Evolutionary conservation across 1,140 invertebrate species (phyloP), one percentile per base, ranked within the genome.

Genomic region (Pogonus chalceus): DNA sequence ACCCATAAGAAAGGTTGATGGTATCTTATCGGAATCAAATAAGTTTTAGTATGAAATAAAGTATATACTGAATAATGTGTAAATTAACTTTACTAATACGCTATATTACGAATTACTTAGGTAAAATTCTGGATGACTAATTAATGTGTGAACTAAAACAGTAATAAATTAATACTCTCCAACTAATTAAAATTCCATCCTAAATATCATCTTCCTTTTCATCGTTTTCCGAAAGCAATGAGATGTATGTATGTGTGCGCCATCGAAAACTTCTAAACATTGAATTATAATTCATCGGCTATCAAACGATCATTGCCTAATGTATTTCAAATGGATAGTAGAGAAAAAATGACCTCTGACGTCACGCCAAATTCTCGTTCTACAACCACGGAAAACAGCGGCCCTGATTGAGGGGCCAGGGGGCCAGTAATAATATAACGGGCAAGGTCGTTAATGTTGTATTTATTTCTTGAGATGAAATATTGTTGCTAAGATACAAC

Each of bases 391-490:
- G 26, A 31, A 31, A 31, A 31, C 26, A 31, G 4, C 14, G 26
- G 26, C 26, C 4, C 26, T 31, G 26, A 7, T 4, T 31, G 14
- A 31, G 26, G 26, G 26, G 26, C 4, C 4, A 31, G 26, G 14
- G 26, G 14, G 4, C 4, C 14, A 31, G 26, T 37, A 53, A 47
- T 26, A 54, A 23, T 49, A 49, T 56, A 56, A 56, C 55, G 46
- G 50, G 46, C 55, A 57, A 57, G 56, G 56, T 53, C 52, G 47
- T 57, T 57, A 57, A 57, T 54, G 52, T 23, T 31, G 46, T 57
- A 54, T 57, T 57, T 57, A 57, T 56, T 52, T 52, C 43, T 31
- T 18, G 20, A 37, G 49, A 48, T 57, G 47, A 56, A 56, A 49
- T 56, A 56, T 53, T 12, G 20, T 23, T 3, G 26, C 43, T n/a